Evolutionary conservation across 1,140 invertebrate genomes (phyloP), one percentile per base, ranked within the genome.

Genomic region (Dreissena polymorpha): DNA sequence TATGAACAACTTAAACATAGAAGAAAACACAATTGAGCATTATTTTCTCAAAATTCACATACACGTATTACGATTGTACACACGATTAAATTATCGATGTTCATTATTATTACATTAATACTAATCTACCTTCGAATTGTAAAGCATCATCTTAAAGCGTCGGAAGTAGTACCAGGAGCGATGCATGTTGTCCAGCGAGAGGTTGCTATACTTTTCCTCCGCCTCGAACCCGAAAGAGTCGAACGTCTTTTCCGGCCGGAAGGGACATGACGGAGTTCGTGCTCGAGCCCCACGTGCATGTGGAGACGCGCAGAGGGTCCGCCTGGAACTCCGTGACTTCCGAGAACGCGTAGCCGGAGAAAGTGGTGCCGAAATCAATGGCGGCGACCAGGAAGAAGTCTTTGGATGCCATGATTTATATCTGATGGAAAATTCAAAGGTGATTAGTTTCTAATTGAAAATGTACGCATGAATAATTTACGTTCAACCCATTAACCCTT

Each of bases 351-450:
- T 95, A 95, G 0, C 94, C 94, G 55, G 93, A 94, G 86, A 94
- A 95, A 0, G 94, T 94, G 0, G 94, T 95, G 3, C 94, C 94
- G 85, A 95, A 94, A 88, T 95, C 94, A 67, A 95, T 94, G 8
- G 94, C 94, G 3, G 94, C 94, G 0, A 95, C 93, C 0, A 94
- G 27, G 8, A 82, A 25, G 51, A 23, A 72, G n/a, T 10, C 12
- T 49, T 49, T 18, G n/a, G n/a, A 10, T 89, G 93, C 95, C 89
- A 97, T 70, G 23, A 67, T 23, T 23, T 63, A n/a, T 63, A n/a
- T n/a, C 23, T n/a, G 18, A 18, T 23, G 2, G 18, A 63, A 5
- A 2, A n/a, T 63, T 18, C 23, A 63, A 18, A 23, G 18, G 23
- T 63, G 10, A 18, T 6, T 63, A 7, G 2, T 2, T 23, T n/a